Conservation (phyloP, 2,113 vertebrate genomes). For the Ellobius talpinus region DNA sequence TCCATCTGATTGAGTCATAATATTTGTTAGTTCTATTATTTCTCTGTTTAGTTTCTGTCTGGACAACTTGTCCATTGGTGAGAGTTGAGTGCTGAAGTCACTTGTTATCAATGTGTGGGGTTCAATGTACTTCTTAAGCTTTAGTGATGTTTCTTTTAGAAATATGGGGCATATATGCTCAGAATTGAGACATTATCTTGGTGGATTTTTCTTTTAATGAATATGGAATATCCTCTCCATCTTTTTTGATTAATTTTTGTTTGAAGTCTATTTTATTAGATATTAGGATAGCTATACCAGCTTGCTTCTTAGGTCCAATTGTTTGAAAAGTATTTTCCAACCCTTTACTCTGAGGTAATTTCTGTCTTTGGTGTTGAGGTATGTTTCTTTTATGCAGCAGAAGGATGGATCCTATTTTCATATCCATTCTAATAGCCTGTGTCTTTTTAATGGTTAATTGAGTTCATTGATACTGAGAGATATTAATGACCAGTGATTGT, state of each 20-base stretch:
- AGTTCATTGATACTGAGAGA: background rate
- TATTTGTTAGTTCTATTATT: background rate
- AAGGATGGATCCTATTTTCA: background rate
- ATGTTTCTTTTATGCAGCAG: background rate
- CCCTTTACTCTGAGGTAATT: background rate
- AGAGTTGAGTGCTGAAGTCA: background rate
- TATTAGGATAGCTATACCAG: background rate
- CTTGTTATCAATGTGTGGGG: background rate
- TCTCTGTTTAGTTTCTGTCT: background rate
- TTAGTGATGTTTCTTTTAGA: background rate
- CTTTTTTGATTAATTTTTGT: background rate
- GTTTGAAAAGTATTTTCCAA: background rate
- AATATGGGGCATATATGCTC: background rate
- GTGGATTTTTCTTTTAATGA: background rate
- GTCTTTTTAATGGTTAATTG: background rate
- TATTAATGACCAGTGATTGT: background rate
- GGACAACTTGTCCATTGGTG: background rate
- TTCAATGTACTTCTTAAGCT: background rate
- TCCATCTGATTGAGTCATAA: background rate
- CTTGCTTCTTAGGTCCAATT: background rate
- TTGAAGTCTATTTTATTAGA: background rate
- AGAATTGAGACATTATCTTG: background rate
- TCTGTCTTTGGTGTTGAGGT: background rate
- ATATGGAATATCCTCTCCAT: background rate
- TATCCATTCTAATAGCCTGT: background rate